Percentiles rank a stretch among this genome's conserved stretches.
Evolutionary conservation across 2,113 vertebrate genomes (phyloP).

Genomic region (Heterochromis multidens): DNA sequence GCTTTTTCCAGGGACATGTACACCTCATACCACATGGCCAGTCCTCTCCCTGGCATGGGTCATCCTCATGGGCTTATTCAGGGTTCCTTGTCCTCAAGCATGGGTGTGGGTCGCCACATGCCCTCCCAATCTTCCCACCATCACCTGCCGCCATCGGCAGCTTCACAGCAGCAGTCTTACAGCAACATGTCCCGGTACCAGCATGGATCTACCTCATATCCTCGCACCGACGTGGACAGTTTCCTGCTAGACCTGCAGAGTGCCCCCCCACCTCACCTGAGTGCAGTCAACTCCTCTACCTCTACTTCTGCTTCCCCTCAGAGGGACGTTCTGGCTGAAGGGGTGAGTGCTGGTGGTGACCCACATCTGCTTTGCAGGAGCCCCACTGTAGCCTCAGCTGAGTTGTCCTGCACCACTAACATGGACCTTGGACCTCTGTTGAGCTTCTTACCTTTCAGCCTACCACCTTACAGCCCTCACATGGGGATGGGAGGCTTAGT

Average conservation of each 20-base stretch:
- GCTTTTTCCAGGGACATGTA: slow-evolving; percentile 80
- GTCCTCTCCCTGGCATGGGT: slow-evolving; percentile 74
- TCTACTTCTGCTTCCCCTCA: slow-evolving; percentile 80
- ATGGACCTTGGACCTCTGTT: slow-evolving; percentile 94
- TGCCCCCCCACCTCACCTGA: slow-evolving; percentile 81
- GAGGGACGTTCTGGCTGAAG: slow-evolving; percentile 78
- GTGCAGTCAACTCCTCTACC: slow-evolving; percentile 75
- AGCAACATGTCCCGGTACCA: slow-evolving; percentile 85
- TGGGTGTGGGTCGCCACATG: slow-evolving; percentile 72
- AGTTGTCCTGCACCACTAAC: slow-evolving; percentile 90
- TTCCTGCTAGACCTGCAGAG: slow-evolving; percentile 93
- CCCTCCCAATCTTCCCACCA: slow-evolving; percentile 75
- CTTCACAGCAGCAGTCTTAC: slow-evolving; percentile 68
- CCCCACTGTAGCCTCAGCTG: slow-evolving; percentile 81
- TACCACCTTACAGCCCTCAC: slow-evolving; percentile 89
- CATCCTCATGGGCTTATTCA: slow-evolving; percentile 84
- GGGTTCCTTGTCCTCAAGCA: slow-evolving; percentile 80
- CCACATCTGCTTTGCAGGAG: slow-evolving; percentile 86
- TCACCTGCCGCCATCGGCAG: slow-evolving; percentile 76
- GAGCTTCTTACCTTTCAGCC: slow-evolving; percentile 90
- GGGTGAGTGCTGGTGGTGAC: slow-evolving; percentile 63
- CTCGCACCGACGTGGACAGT: slow-evolving; percentile 92
- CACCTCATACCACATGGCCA: slow-evolving; percentile 83
- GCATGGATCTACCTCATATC: slow-evolving; percentile 95
- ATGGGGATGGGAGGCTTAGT: slow-evolving; percentile 86